Base-by-base conservation (phyloP, 2,888 invertebrate genomes). In the Gortyna flavago region DNA sequence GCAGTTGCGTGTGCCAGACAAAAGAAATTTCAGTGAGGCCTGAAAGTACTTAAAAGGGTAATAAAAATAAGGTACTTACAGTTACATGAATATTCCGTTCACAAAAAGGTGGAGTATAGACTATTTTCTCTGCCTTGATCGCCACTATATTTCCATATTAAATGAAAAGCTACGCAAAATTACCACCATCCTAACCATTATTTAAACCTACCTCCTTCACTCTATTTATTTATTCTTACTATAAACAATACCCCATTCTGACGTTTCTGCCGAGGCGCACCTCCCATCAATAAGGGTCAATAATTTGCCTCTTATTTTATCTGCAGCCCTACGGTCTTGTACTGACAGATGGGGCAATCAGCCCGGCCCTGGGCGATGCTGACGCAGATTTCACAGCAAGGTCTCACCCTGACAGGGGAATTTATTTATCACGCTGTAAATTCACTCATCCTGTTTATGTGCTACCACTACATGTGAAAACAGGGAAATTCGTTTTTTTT, bases 271-370 rank as follows among this genome's bases (percentile, higher is more conserved):
- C 84, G 76, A 80, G 77, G 76, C 79, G 82, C 82, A 87, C 79
- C 79, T 84, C 75, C 79, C 86, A 88, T 86, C 88, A 89, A 87
- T 88, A 86, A 87, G 86, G 85, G 88, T 89, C 90, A 89, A 94
- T 94, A 93, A 94, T 93, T 91, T 90, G 91, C 88, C 89, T 89
- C 91, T 92, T 94, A 94, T 95, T 94, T 95, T 94, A 94, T 94
- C 93, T 92, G 92, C 91, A 90, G 90, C 76, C 88, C 90, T 92
- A 94, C 91, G 91, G 89, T 91, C 89, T 90, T 88, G 89, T 89
- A 88, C 91, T 95, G 95, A 96, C 95, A 93, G 95, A 96, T 96
- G 94, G 95, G 94, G 94, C 95, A 95, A 96, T 96, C 95, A 94
- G 91, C 89, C 91, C 90, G 92, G 91, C 93, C 93, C 94, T 91